A percentile compares a stretch with the other conserved stretches of the same genome.
Conservation (phyloP, 35 echinoderm and acorn worm genomes). For the Acanthaster planci region DNA sequence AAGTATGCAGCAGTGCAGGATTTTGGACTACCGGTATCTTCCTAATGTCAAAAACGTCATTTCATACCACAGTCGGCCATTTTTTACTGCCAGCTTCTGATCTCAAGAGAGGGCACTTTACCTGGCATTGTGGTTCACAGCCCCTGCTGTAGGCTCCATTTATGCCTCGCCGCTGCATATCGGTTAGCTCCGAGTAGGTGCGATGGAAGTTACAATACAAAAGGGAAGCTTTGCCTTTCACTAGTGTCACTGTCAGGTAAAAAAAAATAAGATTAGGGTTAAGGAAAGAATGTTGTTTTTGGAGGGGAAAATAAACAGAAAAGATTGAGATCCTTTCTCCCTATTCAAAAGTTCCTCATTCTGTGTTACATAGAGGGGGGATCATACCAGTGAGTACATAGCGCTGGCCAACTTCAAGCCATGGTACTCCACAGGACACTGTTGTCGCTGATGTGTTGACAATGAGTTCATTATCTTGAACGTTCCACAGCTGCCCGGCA, state of each 20-base stretch:
- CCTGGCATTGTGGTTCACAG: conserved; percentile 15
- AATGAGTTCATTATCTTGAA: not conserved
- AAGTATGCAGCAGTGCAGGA: too few relatives aligned
- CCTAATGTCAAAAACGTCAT: too few relatives aligned
- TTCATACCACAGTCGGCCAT: too few relatives aligned
- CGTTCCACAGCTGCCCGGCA: not conserved
- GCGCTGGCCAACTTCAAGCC: conserved; percentile 24
- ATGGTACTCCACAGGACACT: conserved; percentile 33
- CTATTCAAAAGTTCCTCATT: too few relatives aligned
- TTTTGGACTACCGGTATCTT: too few relatives aligned
- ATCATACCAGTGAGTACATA: conserved; percentile 34
- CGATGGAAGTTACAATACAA: not conserved
- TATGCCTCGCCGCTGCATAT: not conserved
- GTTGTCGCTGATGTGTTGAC: conserved; percentile 24
- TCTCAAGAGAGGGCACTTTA: not conserved
- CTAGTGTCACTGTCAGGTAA: not conserved
- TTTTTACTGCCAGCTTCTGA: too few relatives aligned
- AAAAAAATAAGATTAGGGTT: too few relatives aligned
- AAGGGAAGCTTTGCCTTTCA: not conserved
- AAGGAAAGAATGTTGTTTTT: too few relatives aligned
- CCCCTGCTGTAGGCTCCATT: not conserved
- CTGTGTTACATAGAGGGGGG: not conserved
- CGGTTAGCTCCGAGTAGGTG: not conserved
- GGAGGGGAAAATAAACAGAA: too few relatives aligned
- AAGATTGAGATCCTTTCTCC: too few relatives aligned